Evolutionary conservation across 1,140 invertebrate genomes (phyloP), one percentile per base, ranked within the genome.

Genomic region (Hestina assimilis): DNA sequence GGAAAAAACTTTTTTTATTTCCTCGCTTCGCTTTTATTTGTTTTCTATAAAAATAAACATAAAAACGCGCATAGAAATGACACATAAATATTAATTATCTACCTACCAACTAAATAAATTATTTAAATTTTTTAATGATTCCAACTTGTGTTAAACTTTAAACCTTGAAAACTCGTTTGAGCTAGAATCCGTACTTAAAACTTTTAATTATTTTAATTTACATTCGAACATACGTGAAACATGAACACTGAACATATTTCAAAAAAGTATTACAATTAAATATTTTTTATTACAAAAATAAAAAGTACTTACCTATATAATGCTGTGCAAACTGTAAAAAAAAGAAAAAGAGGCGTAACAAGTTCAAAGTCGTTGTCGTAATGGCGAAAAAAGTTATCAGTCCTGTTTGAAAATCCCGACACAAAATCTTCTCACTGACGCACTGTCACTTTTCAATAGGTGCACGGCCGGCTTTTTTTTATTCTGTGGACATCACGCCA

Each of bases 361-460:
- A n/a, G n/a, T n/a, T n/a, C n/a, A n/a, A 67, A 62, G 54, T 66
- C 59, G 59, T 61, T 33, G 52, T 67, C 53, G 67, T 42, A 42
- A 52, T 64, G 40, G 31, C 54, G 50, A 55, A 45, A 63, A 64
- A 51, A 60, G 48, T 40, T 58, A 40, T 48, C 65, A 73, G 78
- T 83, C 73, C 72, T 59, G 62, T 43, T 28, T 23, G 19, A 21
- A 63, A 61, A 55, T 63, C 55, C 61, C 63, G 72, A 73, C 78
- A 83, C 78, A 78, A 61, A 72, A 70, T 71, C 70, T 62, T 69
- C 64, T 68, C 79, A 80, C 83, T 81, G 67, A 72, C 61, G 76
- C 83, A 86, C 83, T 86, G 75, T 77, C 80, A 83, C 80, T 82
- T 72, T 70, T 63, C 63, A 57, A 72, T 66, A 52, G 64, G 62